Percentiles rank a stretch among this genome's conserved stretches.
These are phyloP conservation scores for Turritopsis dohrnii DNA, from an alignment of 30 jellyfish, hydroid and myxozoan species.

Conservation along the genomic window DNA sequence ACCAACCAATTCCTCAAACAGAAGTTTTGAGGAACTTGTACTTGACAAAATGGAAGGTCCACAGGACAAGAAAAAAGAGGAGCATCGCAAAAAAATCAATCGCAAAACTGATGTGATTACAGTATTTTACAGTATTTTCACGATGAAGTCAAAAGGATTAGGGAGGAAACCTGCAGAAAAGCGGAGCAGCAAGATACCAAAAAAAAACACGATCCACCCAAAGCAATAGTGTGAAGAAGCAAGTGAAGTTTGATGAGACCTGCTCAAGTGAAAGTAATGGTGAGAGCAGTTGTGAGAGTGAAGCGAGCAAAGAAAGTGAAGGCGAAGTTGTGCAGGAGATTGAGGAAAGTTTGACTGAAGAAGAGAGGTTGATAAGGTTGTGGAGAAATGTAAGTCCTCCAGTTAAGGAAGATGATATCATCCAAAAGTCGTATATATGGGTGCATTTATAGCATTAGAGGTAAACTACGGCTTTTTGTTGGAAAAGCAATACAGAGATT, in stretches of 20 bases:
- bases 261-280: no score
- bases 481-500: slow-evolving; percentile 11
- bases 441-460: no score
- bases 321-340: not conserved
- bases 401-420: not conserved
- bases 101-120: no score
- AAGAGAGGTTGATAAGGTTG: not conserved
- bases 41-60: no score
- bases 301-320: not conserved
- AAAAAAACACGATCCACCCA: no score
- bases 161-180: not conserved
- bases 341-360: not conserved
- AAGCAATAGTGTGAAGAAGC: not conserved
- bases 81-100: no score
- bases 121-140: no score
- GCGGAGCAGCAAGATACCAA: no score
- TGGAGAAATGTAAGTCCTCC: slow-evolving; percentile 10
- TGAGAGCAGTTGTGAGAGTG: not conserved
- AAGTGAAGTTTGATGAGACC: not conserved
- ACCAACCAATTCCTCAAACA: no score
- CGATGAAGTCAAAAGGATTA: no score
- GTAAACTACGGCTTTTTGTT: not conserved
- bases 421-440: slow-evolving; percentile 23
- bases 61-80: no score
- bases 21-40: no score